These are phyloP conservation scores for Triplophysa dalaica DNA, from an alignment of 2,113 vertebrate species.

Conservation along the genomic window DNA sequence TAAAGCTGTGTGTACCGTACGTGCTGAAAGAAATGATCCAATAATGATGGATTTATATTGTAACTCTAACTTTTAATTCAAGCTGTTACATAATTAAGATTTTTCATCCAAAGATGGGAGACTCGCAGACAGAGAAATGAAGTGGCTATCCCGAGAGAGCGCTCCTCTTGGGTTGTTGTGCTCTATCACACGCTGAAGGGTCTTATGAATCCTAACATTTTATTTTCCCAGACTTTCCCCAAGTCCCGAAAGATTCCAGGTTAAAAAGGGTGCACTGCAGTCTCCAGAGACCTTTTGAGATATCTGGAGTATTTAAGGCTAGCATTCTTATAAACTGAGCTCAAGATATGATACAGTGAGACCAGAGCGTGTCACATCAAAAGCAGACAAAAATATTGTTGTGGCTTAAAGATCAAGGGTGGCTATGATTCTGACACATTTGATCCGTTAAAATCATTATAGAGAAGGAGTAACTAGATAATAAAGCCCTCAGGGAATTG, in stretches of 20 bases:
- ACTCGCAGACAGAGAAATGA: conserved; percentile 25
- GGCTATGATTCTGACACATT: neutral
- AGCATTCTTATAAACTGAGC: conserved; percentile 26
- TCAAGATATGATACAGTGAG: neutral
- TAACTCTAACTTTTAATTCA: neutral
- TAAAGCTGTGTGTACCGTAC: neutral
- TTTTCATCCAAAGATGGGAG: neutral
- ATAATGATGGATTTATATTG: neutral
- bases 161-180: conserved; percentile 52
- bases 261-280: conserved; percentile 48
- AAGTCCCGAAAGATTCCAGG: conserved; percentile 56
- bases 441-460: neutral
- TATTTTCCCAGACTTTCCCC: conserved; percentile 60
- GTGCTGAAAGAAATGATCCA: neutral
- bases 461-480: too few species aligned
- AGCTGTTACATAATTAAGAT: neutral
- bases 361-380: neutral
- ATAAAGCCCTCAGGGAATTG: neutral
- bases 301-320: conserved; percentile 45
- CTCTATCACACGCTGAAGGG: conserved; percentile 31
- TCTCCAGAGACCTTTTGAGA: conserved; percentile 24
- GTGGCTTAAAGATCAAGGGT: neutral
- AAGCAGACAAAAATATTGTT: neutral
- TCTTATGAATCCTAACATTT: conserved; percentile 43
- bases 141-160: conserved; percentile 47